Evolutionary conservation across 23 tunicate species (phyloP), one percentile per base, ranked within the genome.

Genomic region (Halocynthia aurantium): DNA sequence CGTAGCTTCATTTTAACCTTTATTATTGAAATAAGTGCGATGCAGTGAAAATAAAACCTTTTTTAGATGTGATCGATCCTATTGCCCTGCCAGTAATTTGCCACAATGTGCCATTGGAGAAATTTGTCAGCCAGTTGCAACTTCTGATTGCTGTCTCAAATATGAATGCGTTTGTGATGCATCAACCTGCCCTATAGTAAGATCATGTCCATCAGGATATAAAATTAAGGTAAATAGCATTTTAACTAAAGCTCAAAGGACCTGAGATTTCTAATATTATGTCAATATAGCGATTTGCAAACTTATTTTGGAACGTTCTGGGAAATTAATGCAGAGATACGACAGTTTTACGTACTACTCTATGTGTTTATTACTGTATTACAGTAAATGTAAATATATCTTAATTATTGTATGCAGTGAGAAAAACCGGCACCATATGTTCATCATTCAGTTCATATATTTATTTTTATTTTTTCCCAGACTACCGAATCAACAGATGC

Each of bases 101-200:
- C 96, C 90, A 6, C 22, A 31, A 7, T 94, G 99, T 60, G 85
- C 67, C 21, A 7, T 66, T 19, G 95, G 95, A 40, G 99, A 94
- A 78, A 75, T 64, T 9, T 63, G 71, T 13, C 51, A 70, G 68
- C 71, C 81, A 18, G 22, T 57, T 8, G 76, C 81, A 55, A 80
- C 91, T 53, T 85, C 91, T 17, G 95, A 88, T 51, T 94, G 99
- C 54, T 94, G 99, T 60, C 69, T 82, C 15, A 67, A 44, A 20
- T 94, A 89, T 78, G 79, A 76, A 64, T 94, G 99, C 69, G 84
- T 81, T 6, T 94, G 99, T 65, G 96, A 89, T 52, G 77, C 61
- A 18, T 63, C 87, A 8, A 85, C 90, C 7, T 94, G 99, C 55
- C 95, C 99, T 77, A 55, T 70, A n/a, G 69, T 72, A 8, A 54